Evolutionary conservation across 2,888 invertebrate genomes (phyloP), one percentile per base, ranked within the genome.

Genomic region (Cremastinae sp.): DNA sequence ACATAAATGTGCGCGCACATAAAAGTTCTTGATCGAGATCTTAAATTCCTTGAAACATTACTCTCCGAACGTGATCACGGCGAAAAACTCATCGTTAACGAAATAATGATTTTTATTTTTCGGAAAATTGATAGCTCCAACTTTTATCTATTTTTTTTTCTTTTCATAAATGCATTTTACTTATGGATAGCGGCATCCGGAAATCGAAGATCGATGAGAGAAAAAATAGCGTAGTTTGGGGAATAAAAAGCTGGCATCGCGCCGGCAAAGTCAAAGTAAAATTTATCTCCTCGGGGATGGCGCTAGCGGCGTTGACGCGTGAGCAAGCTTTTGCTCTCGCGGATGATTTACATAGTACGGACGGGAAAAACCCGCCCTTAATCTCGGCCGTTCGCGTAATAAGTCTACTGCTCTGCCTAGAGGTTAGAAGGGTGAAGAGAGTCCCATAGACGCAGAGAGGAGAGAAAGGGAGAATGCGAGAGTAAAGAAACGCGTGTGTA

Each of bases 231-330:
- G 37, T 47, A 68, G 41, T 59, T 28, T 18, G 37, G 16, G 49
- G 53, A 70, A 22, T 70, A 62, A 56, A 66, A 51, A 49, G 75
- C n/a, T 28, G 56, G 56, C 55, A 53, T 59, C 49, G 59, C 58
- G 56, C 73, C 74, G 75, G 62, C 73, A 64, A 47, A 65, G 75
- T 79, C 79, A 83, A 79, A 83, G 84, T 83, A 80, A 79, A 78
- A 83, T 83, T 83, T 83, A 83, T 81, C 81, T 75, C 74, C 75
- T 53, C 74, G 69, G 78, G 80, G 80, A 80, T 79, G 79, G 39
- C 56, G 68, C 41, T 41, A 61, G 35, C 68, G 41, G 62, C 61
- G 74, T 70, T 70, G 69, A 70, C 69, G 58, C 75, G 74, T 73
- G 76, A 78, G 74, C 72, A 73, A 79, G 81, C 76, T 80, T 75